Conservation (phyloP, 2,888 invertebrate species). For the Ditula angustiorana region DNA sequence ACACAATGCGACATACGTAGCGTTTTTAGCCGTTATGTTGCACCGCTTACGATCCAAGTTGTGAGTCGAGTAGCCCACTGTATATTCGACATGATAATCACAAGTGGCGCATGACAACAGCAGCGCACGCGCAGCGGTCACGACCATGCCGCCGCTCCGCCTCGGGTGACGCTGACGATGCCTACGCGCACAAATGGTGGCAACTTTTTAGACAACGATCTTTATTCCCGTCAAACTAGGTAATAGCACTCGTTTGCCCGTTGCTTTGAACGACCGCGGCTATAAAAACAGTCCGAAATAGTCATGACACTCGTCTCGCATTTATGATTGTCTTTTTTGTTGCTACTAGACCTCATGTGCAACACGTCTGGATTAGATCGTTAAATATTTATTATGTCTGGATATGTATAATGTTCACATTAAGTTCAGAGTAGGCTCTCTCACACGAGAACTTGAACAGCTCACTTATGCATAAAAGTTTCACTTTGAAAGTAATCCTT, state of each 20-base stretch:
- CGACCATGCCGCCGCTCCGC: conserved; percentile 58
- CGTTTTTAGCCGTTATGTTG: conserved; percentile 6
- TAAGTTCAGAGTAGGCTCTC: conserved; percentile 13
- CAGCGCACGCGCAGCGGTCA: conserved; percentile 76
- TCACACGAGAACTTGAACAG: conserved; percentile 29
- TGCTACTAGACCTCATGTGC: conserved; percentile 28
- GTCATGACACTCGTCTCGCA: conserved; percentile 38
- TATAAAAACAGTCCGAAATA: conserved; percentile 41
- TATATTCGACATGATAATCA: conserved; percentile 74
- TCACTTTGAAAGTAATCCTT: conserved; percentile 10
- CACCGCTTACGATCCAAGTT: conserved; percentile 5
- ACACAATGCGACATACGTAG: conserved; percentile 2
- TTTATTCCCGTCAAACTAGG: conserved; percentile 62
- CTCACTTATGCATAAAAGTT: neutral
- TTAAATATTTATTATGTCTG: conserved; percentile 39
- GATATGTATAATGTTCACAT: conserved; percentile 34
- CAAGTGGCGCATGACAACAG: conserved; percentile 78
- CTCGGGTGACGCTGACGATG: conserved; percentile 65
- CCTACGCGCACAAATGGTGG: conserved; percentile 50
- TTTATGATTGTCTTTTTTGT: conserved; percentile 39
- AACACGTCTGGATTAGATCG: conserved; percentile 38
- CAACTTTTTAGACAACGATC: conserved; percentile 64
- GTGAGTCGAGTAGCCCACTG: conserved; percentile 19
- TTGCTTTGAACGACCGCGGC: conserved; percentile 39
- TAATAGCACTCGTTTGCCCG: conserved; percentile 65